These are phyloP conservation scores for Engystomops pustulosus DNA, from an alignment of 2,113 vertebrate genomes.

Conservation along the genomic window DNA sequence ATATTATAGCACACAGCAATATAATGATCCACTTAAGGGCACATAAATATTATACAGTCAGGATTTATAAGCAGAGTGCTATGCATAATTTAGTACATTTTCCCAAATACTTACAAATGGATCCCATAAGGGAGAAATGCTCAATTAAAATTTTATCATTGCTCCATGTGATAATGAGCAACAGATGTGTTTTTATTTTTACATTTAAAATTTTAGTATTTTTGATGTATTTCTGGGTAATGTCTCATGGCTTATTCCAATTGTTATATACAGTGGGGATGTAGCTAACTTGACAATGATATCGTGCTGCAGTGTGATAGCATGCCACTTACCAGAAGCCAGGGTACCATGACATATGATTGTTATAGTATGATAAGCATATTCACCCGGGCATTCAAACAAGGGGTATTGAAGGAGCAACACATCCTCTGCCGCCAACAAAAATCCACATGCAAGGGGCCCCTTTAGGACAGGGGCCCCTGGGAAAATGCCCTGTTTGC, in stretches of 20 bases:
- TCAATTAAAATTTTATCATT: not conserved
- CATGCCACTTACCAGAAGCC: too few species aligned
- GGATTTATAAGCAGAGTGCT: not conserved
- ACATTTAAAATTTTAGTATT: not conserved
- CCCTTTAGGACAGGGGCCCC: too few species aligned
- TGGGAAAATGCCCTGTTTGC: too few species aligned
- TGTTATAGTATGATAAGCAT: too few species aligned
- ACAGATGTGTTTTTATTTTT: not conserved
- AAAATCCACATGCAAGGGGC: too few species aligned
- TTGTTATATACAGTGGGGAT: not conserved
- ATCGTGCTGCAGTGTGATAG: too few species aligned
- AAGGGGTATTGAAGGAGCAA: too few species aligned
- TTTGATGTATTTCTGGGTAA: not conserved
- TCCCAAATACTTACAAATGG: not conserved
- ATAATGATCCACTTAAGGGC: constrained; percentile 15
- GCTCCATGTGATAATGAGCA: not conserved
- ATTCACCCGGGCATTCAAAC: too few species aligned
- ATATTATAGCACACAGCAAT: not conserved
- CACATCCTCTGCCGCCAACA: too few species aligned
- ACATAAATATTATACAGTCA: constrained; percentile 1
- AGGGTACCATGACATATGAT: too few species aligned
- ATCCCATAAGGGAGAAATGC: not conserved
- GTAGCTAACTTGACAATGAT: too few species aligned
- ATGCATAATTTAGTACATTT: constrained; percentile 1
- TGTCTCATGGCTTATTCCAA: not conserved